These are phyloP conservation scores for Synanthedon andrenaeformis DNA, from an alignment of 2,888 invertebrate species.

Conservation along the genomic window DNA sequence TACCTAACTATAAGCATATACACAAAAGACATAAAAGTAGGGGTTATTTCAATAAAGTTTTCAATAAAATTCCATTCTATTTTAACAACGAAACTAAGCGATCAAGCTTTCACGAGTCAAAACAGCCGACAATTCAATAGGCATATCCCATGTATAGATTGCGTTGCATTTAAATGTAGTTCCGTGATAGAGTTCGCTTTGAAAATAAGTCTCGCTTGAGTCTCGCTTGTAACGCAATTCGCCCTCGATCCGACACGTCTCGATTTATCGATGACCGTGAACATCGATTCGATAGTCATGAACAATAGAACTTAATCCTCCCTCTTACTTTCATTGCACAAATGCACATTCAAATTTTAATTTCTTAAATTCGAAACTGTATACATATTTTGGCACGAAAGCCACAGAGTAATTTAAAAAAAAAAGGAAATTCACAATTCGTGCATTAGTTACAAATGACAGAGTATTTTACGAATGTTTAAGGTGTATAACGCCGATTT, in stretches of 20 bases:
- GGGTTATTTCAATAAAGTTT: no score
- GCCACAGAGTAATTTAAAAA: no score
- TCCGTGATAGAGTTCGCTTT: conserved; percentile 13
- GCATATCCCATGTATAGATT: no score
- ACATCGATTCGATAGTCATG: conserved; percentile 31
- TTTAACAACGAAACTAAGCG: not conserved
- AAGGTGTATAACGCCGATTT: no score
- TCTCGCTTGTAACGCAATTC: conserved; percentile 1
- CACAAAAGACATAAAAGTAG: no score
- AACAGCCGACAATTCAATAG: not conserved
- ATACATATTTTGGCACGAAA: no score
- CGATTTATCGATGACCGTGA: conserved; percentile 25
- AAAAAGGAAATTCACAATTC: no score
- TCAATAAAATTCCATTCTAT: no score
- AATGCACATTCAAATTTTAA: not conserved
- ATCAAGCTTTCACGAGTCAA: not conserved
- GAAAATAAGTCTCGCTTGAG: conserved; percentile 7
- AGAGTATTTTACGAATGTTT: no score
- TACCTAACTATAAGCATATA: no score
- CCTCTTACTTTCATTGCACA: conserved; percentile 27
- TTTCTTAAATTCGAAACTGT: not conserved
- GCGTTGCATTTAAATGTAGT: conserved; percentile 5
- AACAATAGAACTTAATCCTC: conserved; percentile 20
- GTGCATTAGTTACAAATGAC: no score
- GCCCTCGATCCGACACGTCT: conserved; percentile 16